Conservation (phyloP, 2,888 invertebrate genomes). For the Brachyopa scutellaris region DNA sequence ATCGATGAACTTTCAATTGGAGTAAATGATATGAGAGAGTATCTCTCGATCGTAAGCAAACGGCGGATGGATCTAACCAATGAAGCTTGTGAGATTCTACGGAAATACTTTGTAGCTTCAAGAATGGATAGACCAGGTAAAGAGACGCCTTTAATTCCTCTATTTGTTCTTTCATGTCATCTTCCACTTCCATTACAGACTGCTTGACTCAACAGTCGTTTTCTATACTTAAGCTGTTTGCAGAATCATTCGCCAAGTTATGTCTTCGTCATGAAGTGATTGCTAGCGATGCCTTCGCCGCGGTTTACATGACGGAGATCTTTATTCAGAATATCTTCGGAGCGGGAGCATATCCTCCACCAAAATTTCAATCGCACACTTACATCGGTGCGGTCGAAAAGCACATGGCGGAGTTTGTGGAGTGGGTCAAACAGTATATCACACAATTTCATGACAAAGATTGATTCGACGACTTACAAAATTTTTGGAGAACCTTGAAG, state of each 20-base stretch:
- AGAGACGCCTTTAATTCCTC: too few species aligned
- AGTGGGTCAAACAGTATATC: constrained; percentile 78
- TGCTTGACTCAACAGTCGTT: constrained; percentile 78
- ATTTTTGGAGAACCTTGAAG: background rate
- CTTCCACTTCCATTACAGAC: constrained; percentile 72
- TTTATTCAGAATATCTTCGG: constrained; percentile 77
- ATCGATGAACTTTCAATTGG: constrained; percentile 77
- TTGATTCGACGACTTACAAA: background rate
- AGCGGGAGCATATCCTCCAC: constrained; percentile 75
- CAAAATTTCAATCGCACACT: constrained; percentile 74
- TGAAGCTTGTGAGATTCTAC: constrained; percentile 80
- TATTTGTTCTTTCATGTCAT: background rate
- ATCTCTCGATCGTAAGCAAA: constrained; percentile 76
- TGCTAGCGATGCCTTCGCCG: constrained; percentile 77
- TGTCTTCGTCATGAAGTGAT: constrained; percentile 77
- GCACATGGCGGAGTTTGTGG: constrained; percentile 76
- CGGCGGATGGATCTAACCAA: constrained; percentile 74
- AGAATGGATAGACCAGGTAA: constrained; percentile 80
- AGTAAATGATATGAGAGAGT: constrained; percentile 77
- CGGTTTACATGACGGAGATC: constrained; percentile 79
- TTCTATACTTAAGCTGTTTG: constrained; percentile 77
- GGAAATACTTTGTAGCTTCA: constrained; percentile 82
- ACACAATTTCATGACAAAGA: constrained; percentile 18
- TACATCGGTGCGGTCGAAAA: constrained; percentile 77
- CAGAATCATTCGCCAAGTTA: constrained; percentile 81